Base-by-base conservation (phyloP, 2,888 invertebrate genomes). In the Choreutis nemorana region DNA sequence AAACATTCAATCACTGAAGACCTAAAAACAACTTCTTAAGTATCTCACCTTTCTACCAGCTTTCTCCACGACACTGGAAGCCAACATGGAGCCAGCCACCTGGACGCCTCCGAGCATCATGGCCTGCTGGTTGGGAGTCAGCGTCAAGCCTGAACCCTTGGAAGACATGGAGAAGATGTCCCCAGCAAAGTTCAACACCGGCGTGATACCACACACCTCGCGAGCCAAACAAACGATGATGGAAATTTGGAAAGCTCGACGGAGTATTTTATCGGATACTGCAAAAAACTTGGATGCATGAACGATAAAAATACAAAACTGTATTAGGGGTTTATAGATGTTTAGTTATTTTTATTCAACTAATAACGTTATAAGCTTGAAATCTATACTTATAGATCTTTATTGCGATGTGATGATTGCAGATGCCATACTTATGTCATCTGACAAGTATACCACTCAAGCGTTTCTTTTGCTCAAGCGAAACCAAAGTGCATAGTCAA, bases 71-170 rank as follows among this genome's bases (percentile, higher is more conserved):
- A 70, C 33, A 4, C 61, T 55, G 0, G 71, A 67, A 0, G 64
- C 73, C 2, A 73, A 24, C 0, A 51, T 32, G 0, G 77, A 65
- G 0, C 77, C 77, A 1, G 55, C 37, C 0, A 77, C 70, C 31
- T 75, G 77, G 0, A 77, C 66, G 0, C 49, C 54, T 2, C 77
- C 77, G 7, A 77, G 46, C 50, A 68, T 44, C 65, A 77, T 77
- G 0, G 77, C 73, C 29, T 77, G 77, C 36, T 75, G 68, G 36
- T 77, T 77, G 0, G 75, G 63, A 14, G 60, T 61, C 9, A 75
- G 36, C 1, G 59, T 31, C 4, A 67, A 31, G 1, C 46, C 45
- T 0, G 55, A 38, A 0, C 59, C 65, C 20, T 55, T 40, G 0
- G 70, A 61, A 0, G 75, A 56, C 31, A 54, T 45, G 0, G 40